Evolutionary conservation across 2,888 invertebrate species (phyloP).

Genomic region (Tridacna crocea): DNA sequence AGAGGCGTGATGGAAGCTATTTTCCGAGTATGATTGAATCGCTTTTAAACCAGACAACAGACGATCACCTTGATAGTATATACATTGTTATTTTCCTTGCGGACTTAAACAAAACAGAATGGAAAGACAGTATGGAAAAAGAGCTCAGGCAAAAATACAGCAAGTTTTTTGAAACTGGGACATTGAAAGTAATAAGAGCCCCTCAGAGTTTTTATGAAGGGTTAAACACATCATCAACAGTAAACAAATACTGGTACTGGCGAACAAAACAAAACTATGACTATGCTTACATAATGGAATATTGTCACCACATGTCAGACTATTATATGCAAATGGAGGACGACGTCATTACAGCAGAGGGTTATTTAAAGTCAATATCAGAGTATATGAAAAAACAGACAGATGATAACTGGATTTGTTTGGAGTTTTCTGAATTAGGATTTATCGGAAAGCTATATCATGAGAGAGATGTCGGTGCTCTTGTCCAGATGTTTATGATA

Average conservation of each 20-base stretch:
- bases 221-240: slow-evolving; percentile 66
- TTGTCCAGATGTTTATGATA: slow-evolving; percentile 80
- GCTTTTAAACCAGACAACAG: slow-evolving; percentile 79
- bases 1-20: slow-evolving; percentile 81
- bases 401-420: slow-evolving; percentile 66
- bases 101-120: slow-evolving; percentile 78
- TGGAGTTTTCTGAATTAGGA: slow-evolving; percentile 76
- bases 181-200: slow-evolving; percentile 82
- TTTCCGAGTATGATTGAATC: slow-evolving; percentile 82
- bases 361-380: slow-evolving; percentile 80
- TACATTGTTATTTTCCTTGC: slow-evolving; percentile 83
- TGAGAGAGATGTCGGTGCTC: slow-evolving; percentile 61
- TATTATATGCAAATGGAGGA: slow-evolving; percentile 84
- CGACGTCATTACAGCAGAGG: slow-evolving; percentile 80
- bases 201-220: slow-evolving; percentile 67
- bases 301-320: slow-evolving; percentile 75
- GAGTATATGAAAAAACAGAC: slow-evolving; percentile 79
- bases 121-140: slow-evolving; percentile 65
- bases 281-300: slow-evolving; percentile 83
- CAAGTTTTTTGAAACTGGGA: slow-evolving; percentile 64
- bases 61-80: slow-evolving; percentile 77
- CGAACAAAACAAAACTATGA: slow-evolving; percentile 84
- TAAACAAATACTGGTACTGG: slow-evolving; percentile 79
- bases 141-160: slow-evolving; percentile 64
- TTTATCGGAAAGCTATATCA: slow-evolving; percentile 74